Conservation (phyloP, 2,113 vertebrate genomes). For the Chamaetylas fuelleborni region DNA sequence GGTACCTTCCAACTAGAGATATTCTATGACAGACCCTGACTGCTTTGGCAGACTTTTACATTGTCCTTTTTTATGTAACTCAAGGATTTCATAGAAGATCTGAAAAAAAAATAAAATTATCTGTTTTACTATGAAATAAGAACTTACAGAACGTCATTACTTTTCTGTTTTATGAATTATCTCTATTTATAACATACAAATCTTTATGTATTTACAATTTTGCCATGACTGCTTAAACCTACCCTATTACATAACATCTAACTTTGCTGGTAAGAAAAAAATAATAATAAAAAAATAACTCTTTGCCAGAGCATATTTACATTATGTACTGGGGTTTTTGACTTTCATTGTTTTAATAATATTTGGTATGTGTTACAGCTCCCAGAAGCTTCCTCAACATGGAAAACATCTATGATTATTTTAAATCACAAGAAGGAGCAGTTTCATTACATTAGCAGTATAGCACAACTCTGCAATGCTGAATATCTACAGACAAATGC, state of each 20-base stretch:
- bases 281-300: background rate
- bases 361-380: background rate
- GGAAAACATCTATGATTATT: background rate
- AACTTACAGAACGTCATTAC: background rate
- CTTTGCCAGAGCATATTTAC: background rate
- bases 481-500: slow-evolving; percentile 54
- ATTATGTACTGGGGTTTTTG: background rate
- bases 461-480: background rate
- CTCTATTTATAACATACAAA: background rate
- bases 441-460: background rate
- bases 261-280: background rate
- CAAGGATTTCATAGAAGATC: background rate
- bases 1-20: background rate
- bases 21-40: background rate
- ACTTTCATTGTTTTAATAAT: background rate
- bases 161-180: background rate
- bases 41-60: background rate
- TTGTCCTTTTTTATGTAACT: background rate
- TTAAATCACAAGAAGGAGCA: slow-evolving; percentile 17
- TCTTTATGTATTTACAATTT: background rate
- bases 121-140: background rate
- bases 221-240: background rate
- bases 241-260: background rate
- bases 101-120: background rate
- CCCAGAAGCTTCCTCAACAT: background rate